phyloP scores from a whole-genome alignment of 2,888 invertebrate species.

The Caenorhabditis wallacei region DNA sequence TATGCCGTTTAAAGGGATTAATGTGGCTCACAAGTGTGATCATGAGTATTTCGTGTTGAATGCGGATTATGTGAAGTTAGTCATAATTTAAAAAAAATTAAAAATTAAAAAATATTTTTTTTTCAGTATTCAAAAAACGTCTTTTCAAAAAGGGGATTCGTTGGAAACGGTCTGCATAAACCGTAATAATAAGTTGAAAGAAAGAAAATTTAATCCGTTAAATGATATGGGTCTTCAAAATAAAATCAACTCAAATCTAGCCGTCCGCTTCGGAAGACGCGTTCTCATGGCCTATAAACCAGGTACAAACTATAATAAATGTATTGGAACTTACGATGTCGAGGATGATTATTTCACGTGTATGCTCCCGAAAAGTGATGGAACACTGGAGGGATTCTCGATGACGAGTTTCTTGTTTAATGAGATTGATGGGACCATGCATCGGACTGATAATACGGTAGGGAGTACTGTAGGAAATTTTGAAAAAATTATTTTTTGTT shows the following conservation, averaged over 20 bases:
- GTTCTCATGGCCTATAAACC: slow-evolving; percentile 39
- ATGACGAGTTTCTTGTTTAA: slow-evolving; percentile 21
- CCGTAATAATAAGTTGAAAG: not conserved
- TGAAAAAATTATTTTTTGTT: not conserved
- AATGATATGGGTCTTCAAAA: not conserved
- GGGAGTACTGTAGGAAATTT: not conserved
- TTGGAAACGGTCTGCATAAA: not conserved
- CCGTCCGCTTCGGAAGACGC: slow-evolving; percentile 33
- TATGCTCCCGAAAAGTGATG: slow-evolving; percentile 7
- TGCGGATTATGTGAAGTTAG: slow-evolving; percentile 40
- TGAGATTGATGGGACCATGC: not conserved
- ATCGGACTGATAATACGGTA: slow-evolving; percentile 34
- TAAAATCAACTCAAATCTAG: not conserved
- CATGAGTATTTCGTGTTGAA: slow-evolving; percentile 42
- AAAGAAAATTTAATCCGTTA: not conserved
- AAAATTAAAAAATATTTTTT: too few relatives aligned
- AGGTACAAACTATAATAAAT: slow-evolving; percentile 28
- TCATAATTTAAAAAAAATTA: not conserved
- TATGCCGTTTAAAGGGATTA: slow-evolving; percentile 42
- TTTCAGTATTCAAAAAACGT: slow-evolving; percentile 33
- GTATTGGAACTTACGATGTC: slow-evolving; percentile 54
- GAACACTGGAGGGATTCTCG: slow-evolving; percentile 2
- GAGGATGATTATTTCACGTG: slow-evolving; percentile 50
- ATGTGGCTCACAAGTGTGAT: slow-evolving; percentile 37
- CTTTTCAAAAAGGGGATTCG: not conserved